These are phyloP conservation scores for Quadriops clusia DNA, from an alignment of 2,888 invertebrate species.

Conservation along the genomic window DNA sequence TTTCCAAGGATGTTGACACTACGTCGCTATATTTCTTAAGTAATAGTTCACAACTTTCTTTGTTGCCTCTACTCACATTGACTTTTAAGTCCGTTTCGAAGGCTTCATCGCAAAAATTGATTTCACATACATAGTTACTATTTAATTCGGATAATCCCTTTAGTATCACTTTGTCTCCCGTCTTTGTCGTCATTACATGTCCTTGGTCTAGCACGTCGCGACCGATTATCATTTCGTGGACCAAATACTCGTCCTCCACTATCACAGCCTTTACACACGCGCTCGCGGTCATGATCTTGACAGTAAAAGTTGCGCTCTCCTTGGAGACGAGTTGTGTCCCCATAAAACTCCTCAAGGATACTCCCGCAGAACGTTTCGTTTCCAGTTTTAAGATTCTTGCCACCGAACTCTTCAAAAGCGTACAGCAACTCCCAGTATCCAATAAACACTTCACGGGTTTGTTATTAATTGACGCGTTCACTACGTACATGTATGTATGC, in stretches of 20 bases:
- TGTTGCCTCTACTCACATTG: too few relatives aligned
- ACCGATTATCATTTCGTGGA: conserved; percentile 7
- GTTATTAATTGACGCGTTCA: conserved; percentile 4
- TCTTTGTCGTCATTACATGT: too few relatives aligned
- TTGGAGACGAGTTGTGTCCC: not conserved
- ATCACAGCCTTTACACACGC: conserved; percentile 6
- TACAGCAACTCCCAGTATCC: conserved; percentile 6
- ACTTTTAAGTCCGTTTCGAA: not conserved
- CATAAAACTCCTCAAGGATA: too few relatives aligned
- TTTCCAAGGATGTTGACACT: not conserved
- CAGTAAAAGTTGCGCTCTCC: not conserved
- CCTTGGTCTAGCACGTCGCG: conserved; percentile 7
- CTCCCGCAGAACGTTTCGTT: too few relatives aligned
- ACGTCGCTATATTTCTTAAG: not conserved
- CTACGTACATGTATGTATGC: conserved; percentile 7
- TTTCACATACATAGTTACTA: not conserved
- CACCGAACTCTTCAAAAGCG: conserved; percentile 4
- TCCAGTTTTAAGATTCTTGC: conserved; percentile 1
- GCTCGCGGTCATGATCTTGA: conserved; percentile 4
- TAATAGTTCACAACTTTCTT: not conserved
- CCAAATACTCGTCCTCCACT: not conserved
- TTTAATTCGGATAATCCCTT: conserved; percentile 4
- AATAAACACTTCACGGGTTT: conserved; percentile 6
- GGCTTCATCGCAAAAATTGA: too few relatives aligned
- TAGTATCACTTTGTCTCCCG: not conserved